Percentiles rank a stretch among this genome's conserved stretches.
Evolutionary conservation across 2,888 invertebrate species (phyloP).

Genomic region (Hydrotaea diabolus): DNA sequence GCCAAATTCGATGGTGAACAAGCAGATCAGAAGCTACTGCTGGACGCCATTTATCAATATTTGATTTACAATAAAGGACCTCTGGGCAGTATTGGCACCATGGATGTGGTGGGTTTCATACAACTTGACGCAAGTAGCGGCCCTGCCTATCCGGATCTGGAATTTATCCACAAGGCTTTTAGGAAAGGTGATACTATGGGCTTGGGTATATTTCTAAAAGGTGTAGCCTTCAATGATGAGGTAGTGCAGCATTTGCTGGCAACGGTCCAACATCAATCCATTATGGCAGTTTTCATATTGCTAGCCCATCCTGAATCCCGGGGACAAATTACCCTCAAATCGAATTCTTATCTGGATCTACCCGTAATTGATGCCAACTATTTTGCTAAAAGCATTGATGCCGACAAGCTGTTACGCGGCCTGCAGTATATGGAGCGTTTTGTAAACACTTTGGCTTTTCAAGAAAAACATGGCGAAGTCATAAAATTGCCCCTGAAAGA

Average conservation of each 20-base stretch:
- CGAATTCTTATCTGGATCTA: constrained; percentile 85
- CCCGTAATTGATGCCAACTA: constrained; percentile 87
- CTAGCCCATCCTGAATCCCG: constrained; percentile 87
- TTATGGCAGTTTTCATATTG: constrained; percentile 84
- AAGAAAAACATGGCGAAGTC: constrained; percentile 74
- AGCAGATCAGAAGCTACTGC: constrained; percentile 72
- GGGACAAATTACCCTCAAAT: constrained; percentile 85
- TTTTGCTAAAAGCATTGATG: constrained; percentile 84
- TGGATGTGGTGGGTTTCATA: constrained; percentile 82
- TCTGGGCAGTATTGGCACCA: constrained; percentile 77
- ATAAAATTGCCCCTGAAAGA: constrained; percentile 71
- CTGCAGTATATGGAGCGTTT: constrained; percentile 79
- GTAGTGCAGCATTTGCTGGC: constrained; percentile 49
- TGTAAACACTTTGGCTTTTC: constrained; percentile 79
- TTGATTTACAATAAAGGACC: constrained; percentile 81
- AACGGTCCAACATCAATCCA: constrained; percentile 30
- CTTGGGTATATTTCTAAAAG: constrained; percentile 53
- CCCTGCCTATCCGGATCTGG: constrained; percentile 82
- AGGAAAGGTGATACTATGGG: constrained; percentile 65
- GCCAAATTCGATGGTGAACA: constrained; percentile 74
- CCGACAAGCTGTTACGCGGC: constrained; percentile 82
- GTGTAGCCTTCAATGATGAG: constrained; percentile 61
- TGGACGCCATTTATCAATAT: constrained; percentile 78
- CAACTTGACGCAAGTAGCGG: constrained; percentile 80
- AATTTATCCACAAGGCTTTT: constrained; percentile 79